These are phyloP conservation scores for Sarcophaga caerulescens DNA, from an alignment of 2,888 invertebrate genomes.

Conservation along the genomic window DNA sequence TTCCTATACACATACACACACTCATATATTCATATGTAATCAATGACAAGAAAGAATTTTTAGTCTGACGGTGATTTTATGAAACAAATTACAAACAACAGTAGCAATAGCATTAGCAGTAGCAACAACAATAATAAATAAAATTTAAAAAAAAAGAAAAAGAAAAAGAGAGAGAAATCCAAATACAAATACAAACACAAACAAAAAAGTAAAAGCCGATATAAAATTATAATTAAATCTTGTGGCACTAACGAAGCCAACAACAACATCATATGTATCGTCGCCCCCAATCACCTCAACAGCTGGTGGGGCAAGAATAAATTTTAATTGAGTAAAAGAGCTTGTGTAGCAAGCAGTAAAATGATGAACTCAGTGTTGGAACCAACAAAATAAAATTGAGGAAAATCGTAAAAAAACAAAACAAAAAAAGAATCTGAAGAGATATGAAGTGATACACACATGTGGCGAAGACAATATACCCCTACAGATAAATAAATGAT, in stretches of 20 bases:
- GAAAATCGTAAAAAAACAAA: too few species aligned
- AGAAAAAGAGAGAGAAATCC: neutral
- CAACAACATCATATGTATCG: too few species aligned
- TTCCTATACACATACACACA: neutral
- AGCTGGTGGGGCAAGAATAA: neutral
- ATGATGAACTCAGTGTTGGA: conserved; percentile 18
- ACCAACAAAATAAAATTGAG: too few species aligned
- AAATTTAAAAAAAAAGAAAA: too few species aligned
- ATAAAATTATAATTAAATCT: conserved; percentile 46
- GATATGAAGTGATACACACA: neutral
- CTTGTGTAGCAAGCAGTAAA: neutral
- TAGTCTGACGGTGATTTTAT: neutral
- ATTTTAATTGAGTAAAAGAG: conserved; percentile 4
- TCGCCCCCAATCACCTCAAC: too few species aligned
- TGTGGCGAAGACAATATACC: conserved; percentile 33
- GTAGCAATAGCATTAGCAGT: too few species aligned
- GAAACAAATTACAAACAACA: conserved; percentile 18
- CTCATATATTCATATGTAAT: neutral
- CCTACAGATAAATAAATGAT: neutral
- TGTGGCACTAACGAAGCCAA: conserved; percentile 27
- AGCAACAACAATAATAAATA: neutral
- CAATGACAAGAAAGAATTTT: conserved; percentile 1
- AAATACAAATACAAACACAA: conserved; percentile 1
- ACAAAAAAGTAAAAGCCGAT: neutral
- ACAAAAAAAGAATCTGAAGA: neutral